Evolutionary conservation across 2,797 vertebrate species (phyloP), one percentile per base, ranked within the genome.

Genomic region (Macroramphosus scolopax): DNA sequence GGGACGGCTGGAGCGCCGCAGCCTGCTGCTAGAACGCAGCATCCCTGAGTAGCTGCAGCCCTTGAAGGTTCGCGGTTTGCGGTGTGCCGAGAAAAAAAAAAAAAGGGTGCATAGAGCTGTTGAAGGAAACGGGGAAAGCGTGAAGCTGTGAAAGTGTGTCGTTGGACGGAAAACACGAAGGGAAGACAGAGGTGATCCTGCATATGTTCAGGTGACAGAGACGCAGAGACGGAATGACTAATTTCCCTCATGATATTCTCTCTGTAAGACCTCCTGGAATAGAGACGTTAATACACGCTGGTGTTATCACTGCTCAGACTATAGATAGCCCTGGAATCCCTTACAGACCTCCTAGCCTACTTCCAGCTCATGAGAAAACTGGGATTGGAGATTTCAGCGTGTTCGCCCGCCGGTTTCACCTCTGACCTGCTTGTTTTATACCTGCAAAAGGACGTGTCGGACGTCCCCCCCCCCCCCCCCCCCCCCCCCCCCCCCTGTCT

Each of bases 311-410:
- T 54, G 45, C 58, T 12, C 52, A 65, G 45, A 59, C 69, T 81
- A 71, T 68, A 78, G 67, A 75, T 81, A 76, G 77, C 33, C 37
- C 29, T 57, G 50, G 69, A 77, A 74, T 77, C 77, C 79, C 80
- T 68, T 64, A 50, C 18, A 74, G 82, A 51, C 68, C 43, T 6
- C 3, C 10, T 39, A 71, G 58, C 73, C 75, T 70, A 75, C 62
- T 80, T 80, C 57, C 5, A 40, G 35, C 37, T 47, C 60, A 45
- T 62, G 35, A n/a, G n/a, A n/a, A n/a, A n/a, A n/a, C n/a, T n/a
- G n/a, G n/a, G n/a, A n/a, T 32, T 30, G 51, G 8, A 60, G 46
- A 30, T 64, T 49, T 43, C 29, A 69, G 25, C 5, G 1, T 30
- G 57, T 57, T 50, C 30, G 50, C 18, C 56, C 0, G 1, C 15